A percentile compares a stretch with the other conserved stretches of the same genome.
phyloP scores from a whole-genome alignment of 2,113 vertebrate species.

The Mola mola region DNA sequence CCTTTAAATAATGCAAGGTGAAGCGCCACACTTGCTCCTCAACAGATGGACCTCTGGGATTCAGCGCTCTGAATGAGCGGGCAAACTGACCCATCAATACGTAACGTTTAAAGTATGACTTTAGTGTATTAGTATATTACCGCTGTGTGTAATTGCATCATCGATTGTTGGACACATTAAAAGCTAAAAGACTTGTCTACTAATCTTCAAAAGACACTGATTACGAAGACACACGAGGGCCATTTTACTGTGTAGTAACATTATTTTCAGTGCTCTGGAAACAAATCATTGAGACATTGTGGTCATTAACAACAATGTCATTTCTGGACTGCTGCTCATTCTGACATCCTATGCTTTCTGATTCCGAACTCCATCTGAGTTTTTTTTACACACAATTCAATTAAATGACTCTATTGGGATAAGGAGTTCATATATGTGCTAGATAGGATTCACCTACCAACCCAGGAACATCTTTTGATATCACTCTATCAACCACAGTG shows the following conservation, averaged over 20 bases:
- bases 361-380: constrained; percentile 33
- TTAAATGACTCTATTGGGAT: constrained; percentile 47
- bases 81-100: too few relatives aligned
- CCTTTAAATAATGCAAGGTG: too few relatives aligned
- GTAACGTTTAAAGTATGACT: too few relatives aligned
- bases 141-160: not conserved
- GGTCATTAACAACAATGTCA: constrained; percentile 6
- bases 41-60: too few relatives aligned
- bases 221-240: not conserved
- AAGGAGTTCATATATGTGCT: constrained; percentile 46
- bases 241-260: not conserved
- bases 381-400: constrained; percentile 19
- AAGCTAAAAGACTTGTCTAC: too few relatives aligned
- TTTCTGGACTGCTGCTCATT: constrained; percentile 21
- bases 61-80: too few relatives aligned
- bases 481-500: constrained; percentile 25
- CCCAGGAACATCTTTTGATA: constrained; percentile 57
- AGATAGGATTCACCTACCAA: constrained; percentile 55
- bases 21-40: too few relatives aligned
- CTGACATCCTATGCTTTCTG: constrained; percentile 20
- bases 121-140: too few relatives aligned
- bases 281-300: constrained; percentile 14
- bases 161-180: not conserved
- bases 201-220: not conserved
- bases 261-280: constrained; percentile 16